Evolutionary conservation across 2,888 invertebrate species (phyloP), one percentile per base, ranked within the genome.

Genomic region (Drosophila atripex): DNA sequence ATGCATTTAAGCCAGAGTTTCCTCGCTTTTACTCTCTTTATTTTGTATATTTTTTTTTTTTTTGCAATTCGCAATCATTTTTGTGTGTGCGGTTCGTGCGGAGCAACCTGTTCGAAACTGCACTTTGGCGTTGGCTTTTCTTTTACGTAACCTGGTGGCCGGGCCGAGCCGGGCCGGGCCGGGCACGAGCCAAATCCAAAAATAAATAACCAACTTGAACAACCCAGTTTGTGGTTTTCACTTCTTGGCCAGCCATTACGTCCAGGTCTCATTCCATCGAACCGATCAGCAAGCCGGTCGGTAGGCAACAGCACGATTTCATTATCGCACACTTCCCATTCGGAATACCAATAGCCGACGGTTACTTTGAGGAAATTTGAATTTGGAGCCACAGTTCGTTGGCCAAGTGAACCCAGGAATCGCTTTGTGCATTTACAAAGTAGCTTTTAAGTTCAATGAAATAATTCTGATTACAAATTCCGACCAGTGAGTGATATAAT

Each of bases 281-380:
- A 18, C 18, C 39, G 39, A 41, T 23, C 32, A 32, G 8, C 30
- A 16, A 53, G 47, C 52, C 51, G 64, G 49, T 21, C 46, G 60
- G 64, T 68, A 59, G 58, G 12, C 53, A 59, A 14, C 53, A 59
- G 68, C 80, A 86, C 82, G 82, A 80, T 86, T 82, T 80, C 75
- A 82, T 82, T 82, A 82, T 77, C 80, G 78, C 86, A 82, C 84
- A 82, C 76, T 77, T 86, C 78, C 74, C 76, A 58, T 59, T 46
- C 60, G 66, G 82, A 77, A 82, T 82, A 80, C 66, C 69, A 43
- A 41, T 41, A n/a, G 18, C 8, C 6, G 14, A 76, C 50, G 52
- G 52, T 50, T 39, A 47, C 38, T 71, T 69, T 71, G 58, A 77
- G 79, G 79, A 80, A 80, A 80, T 75, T 75, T 38, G 61, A 54